Conservation (phyloP, 1,140 invertebrate species). For the Drosophila athabasca region DNA sequence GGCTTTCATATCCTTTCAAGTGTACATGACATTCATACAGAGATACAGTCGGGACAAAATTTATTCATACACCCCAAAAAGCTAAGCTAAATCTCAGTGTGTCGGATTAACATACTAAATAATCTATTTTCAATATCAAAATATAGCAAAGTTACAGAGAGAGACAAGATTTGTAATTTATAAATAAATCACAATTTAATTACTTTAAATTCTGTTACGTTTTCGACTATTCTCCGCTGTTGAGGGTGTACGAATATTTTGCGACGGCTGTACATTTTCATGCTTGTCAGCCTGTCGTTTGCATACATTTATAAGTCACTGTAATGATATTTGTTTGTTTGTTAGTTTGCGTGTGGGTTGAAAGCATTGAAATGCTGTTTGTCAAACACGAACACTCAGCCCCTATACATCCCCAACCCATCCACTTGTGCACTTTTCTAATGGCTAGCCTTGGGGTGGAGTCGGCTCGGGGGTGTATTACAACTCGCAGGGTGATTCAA, state of each 20-base stretch:
- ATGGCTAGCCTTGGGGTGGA: slow-evolving; percentile 46
- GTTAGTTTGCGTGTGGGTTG: slow-evolving; percentile 66
- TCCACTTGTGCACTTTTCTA: slow-evolving; percentile 72
- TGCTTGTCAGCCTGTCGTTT: slow-evolving; percentile 68
- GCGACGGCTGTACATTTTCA: slow-evolving; percentile 9
- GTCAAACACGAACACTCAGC: slow-evolving; percentile 51
- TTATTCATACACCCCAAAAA: too few relatives aligned
- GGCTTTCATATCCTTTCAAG: slow-evolving; percentile 77
- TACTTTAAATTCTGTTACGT: neutral
- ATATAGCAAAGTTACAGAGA: too few relatives aligned
- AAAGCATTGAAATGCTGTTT: slow-evolving; percentile 77
- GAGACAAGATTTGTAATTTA: too few relatives aligned
- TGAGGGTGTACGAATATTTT: neutral
- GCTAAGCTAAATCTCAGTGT: neutral
- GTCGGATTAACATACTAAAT: neutral
- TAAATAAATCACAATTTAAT: too few relatives aligned
- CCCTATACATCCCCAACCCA: neutral
- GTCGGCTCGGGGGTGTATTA: slow-evolving; percentile 41
- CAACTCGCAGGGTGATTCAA: slow-evolving; percentile 77
- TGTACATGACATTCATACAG: slow-evolving; percentile 38
- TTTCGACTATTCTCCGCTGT: too few relatives aligned
- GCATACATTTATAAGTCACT: slow-evolving; percentile 78
- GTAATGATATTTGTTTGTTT: slow-evolving; percentile 74
- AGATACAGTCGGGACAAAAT: slow-evolving; percentile 5
- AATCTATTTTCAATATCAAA: neutral